phyloP scores from a whole-genome alignment of 2,113 vertebrate species.

The Grantiella picta region DNA sequence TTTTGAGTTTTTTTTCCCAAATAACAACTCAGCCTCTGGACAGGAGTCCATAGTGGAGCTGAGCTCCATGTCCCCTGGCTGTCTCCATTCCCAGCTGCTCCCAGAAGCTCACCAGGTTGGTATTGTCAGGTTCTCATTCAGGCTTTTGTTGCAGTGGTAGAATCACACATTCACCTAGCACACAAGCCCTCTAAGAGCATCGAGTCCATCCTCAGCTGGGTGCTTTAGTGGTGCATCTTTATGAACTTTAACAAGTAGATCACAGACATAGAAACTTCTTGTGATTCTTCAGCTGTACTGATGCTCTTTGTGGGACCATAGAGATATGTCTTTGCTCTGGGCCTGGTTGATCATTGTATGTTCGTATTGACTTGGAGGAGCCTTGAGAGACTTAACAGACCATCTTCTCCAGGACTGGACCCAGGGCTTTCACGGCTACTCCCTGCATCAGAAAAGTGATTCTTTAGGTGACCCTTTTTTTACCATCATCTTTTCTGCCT shows the following conservation, averaged over 20 bases:
- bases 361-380: not conserved
- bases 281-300: not conserved
- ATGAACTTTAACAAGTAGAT: not conserved
- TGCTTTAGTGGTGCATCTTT: not conserved
- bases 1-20: not conserved
- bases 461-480: not conserved
- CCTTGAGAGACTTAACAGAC: not conserved
- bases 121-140: not conserved
- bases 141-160: not conserved
- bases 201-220: not conserved
- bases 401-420: not conserved
- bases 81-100: not conserved
- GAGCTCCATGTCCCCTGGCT: fast-evolving
- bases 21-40: not conserved
- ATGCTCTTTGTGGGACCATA: not conserved
- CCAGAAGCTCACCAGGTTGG: not conserved
- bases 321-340: not conserved
- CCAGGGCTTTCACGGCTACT: not conserved
- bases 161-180: fast-evolving
- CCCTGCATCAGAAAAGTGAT: not conserved
- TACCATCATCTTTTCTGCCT: not conserved
- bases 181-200: too few relatives aligned
- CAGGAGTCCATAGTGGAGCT: not conserved
- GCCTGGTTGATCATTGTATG: not conserved
- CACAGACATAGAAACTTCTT: not conserved